These are phyloP conservation scores for Ophioninae sp. DNA, from an alignment of 2,888 invertebrate species.

Conservation along the genomic window DNA sequence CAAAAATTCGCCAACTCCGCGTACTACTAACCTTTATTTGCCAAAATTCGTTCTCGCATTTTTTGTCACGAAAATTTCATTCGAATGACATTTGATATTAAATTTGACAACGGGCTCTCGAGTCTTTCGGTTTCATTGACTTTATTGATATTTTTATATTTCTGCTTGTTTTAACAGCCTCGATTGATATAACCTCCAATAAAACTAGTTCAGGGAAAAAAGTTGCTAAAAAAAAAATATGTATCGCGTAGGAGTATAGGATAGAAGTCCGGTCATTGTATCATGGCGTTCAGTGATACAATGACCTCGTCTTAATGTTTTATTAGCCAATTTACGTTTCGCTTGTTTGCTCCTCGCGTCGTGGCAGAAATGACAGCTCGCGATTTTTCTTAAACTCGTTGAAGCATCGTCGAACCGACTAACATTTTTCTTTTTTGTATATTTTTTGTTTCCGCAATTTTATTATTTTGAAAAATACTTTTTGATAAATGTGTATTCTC, in stretches of 20 bases:
- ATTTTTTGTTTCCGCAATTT: too few species aligned
- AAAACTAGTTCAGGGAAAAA: background rate
- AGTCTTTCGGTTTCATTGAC: background rate
- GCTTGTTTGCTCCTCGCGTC: background rate
- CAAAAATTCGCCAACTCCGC: conserved; percentile 18
- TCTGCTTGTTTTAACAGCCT: background rate
- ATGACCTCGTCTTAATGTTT: background rate
- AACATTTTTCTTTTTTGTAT: too few species aligned
- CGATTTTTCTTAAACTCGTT: background rate
- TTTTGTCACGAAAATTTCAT: background rate
- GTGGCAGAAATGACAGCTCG: background rate
- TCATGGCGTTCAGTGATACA: background rate
- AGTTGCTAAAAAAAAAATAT: background rate
- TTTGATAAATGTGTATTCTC: too few species aligned
- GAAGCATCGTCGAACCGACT: too few species aligned
- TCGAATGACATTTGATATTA: background rate
- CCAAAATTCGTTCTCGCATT: background rate
- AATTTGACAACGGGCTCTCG: background rate
- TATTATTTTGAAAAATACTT: too few species aligned
- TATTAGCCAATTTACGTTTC: background rate
- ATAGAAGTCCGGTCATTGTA: background rate
- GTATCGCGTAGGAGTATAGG: too few species aligned
- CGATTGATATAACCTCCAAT: background rate
- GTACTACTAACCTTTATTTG: conserved; percentile 15
- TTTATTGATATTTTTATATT: background rate